These are phyloP conservation scores for Pipra filicauda DNA, from an alignment of 2,113 vertebrate species.

Conservation along the genomic window DNA sequence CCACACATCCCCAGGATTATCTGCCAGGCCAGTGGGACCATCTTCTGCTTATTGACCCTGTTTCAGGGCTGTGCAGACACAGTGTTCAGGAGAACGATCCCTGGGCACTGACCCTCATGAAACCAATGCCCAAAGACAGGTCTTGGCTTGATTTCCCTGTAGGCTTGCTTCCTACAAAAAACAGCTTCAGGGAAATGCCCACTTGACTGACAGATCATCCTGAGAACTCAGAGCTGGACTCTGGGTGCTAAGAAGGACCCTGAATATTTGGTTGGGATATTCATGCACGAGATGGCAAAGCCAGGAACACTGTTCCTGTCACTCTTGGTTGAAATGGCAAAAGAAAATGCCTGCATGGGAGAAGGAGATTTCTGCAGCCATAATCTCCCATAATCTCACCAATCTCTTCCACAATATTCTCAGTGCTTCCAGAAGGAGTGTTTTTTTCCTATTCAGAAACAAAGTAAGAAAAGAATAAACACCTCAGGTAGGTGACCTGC, in stretches of 20 bases:
- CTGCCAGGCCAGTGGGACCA: background rate
- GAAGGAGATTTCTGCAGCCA: background rate
- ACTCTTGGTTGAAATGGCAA: background rate
- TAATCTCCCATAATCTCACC: constrained; percentile 39
- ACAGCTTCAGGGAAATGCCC: background rate
- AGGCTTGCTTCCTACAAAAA: background rate
- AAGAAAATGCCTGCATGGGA: background rate
- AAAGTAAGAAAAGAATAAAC: background rate
- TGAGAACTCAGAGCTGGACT: background rate
- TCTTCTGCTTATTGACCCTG: background rate
- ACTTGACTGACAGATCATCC: background rate
- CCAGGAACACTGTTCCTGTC: background rate
- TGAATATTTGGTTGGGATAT: background rate
- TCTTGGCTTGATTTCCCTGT: background rate
- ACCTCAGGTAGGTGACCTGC: background rate
- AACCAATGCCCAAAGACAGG: background rate
- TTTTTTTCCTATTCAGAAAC: constrained; percentile 47
- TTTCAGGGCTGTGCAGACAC: background rate
- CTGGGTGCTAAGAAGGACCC: background rate
- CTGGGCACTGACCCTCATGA: background rate
- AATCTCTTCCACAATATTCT: constrained; percentile 54
- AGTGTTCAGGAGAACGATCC: background rate
- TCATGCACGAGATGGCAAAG: background rate
- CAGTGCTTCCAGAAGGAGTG: constrained; percentile 19
- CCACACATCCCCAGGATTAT: background rate